Percentiles rank a stretch among this genome's conserved stretches.
Conservation (phyloP, 1,140 invertebrate species). For the Diabrotica virgifera region DNA sequence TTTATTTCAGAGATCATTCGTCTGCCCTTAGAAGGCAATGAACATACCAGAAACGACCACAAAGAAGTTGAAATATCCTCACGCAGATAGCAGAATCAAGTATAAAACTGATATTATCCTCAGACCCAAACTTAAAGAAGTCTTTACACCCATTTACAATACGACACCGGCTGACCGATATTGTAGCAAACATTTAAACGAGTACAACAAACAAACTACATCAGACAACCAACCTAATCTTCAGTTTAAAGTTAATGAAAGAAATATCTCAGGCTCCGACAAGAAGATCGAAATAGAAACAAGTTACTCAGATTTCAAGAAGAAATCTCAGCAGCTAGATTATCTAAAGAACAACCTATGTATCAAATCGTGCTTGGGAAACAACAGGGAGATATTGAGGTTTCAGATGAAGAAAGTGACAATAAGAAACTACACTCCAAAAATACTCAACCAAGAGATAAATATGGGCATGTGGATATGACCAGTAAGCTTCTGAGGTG, state of each 20-base stretch:
- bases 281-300: slow-evolving; percentile 14
- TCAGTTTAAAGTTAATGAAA: background rate
- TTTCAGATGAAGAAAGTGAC: slow-evolving; percentile 47
- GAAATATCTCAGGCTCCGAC: background rate
- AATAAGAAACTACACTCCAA: slow-evolving; percentile 65
- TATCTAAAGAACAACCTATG: slow-evolving; percentile 59
- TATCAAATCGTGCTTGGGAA: slow-evolving; percentile 58
- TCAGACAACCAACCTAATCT: background rate
- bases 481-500: background rate
- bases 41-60: slow-evolving; percentile 34
- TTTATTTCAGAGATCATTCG: slow-evolving; percentile 19
- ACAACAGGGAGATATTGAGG: slow-evolving; percentile 35
- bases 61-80: slow-evolving; percentile 32
- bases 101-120: slow-evolving; percentile 40
- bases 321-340: slow-evolving; percentile 31
- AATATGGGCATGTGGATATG: slow-evolving; percentile 48
- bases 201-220: no score
- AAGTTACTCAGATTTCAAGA: background rate
- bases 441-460: slow-evolving; percentile 55
- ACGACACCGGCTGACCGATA: slow-evolving; percentile 55
- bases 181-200: slow-evolving; percentile 43
- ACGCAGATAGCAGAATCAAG: slow-evolving; percentile 27
- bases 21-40: slow-evolving; percentile 31
- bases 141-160: slow-evolving; percentile 50
- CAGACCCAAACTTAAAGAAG: slow-evolving; percentile 22